Evolutionary conservation across 1,140 invertebrate genomes (phyloP).

Genomic region (Cherax destructor): DNA sequence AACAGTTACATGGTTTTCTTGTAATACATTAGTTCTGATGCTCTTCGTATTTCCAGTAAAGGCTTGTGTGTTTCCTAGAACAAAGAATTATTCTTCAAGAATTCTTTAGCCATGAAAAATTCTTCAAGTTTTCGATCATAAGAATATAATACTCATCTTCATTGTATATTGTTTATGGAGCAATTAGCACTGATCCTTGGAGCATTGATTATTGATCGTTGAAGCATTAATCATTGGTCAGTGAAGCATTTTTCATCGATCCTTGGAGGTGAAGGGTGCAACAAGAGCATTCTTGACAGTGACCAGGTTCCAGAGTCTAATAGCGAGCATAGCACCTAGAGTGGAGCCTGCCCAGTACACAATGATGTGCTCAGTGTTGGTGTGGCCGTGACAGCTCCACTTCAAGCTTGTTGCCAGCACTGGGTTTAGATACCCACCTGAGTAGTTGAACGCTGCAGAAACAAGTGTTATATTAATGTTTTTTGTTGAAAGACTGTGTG

Average conservation of each 20-base stretch:
- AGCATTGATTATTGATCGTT: background rate
- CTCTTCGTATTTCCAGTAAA: too few species aligned
- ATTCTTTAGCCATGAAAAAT: too few species aligned
- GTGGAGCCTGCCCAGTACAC: conserved; percentile 70
- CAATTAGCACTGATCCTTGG: background rate
- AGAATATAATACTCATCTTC: too few species aligned
- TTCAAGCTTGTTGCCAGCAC: conserved; percentile 91
- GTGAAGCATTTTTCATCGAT: background rate
- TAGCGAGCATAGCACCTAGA: conserved; percentile 64
- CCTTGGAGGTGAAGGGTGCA: conserved; percentile 22
- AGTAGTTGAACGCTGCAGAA: conserved; percentile 89
- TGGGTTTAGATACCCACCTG: conserved; percentile 96
- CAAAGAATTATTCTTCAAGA: too few species aligned
- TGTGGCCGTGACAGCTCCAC: conserved; percentile 89
- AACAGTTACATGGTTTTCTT: too few species aligned
- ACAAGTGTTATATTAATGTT: conserved; percentile 38
- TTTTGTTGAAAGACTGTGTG: too few species aligned
- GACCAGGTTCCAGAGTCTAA: conserved; percentile 48
- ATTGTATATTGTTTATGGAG: conserved; percentile 81
- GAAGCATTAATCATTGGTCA: too few species aligned
- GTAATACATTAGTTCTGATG: too few species aligned
- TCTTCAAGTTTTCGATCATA: too few species aligned
- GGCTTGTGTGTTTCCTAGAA: too few species aligned
- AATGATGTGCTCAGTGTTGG: conserved; percentile 84
- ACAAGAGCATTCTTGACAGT: conserved; percentile 25